A percentile compares a stretch with the other conserved stretches of the same genome.
These are phyloP conservation scores for Plectropomus leopardus DNA, from an alignment of 2,113 vertebrate genomes.

Conservation along the genomic window DNA sequence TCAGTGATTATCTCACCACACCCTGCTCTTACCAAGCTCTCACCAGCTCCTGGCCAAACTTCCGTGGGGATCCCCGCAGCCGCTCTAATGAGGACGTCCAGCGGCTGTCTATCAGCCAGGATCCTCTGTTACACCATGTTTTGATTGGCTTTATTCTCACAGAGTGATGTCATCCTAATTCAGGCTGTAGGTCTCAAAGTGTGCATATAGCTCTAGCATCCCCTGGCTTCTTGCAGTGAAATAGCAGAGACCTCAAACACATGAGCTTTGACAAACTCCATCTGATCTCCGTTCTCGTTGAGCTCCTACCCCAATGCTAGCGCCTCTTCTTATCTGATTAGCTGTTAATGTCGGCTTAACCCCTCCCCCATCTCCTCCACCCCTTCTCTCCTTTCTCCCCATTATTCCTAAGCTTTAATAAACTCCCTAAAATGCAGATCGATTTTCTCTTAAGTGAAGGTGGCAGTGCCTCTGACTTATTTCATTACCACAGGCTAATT, in stretches of 20 bases:
- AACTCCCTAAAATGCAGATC: constrained; percentile 86
- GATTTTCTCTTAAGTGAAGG: constrained; percentile 88
- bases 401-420: constrained; percentile 87
- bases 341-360: constrained; percentile 75
- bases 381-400: constrained; percentile 66
- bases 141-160: constrained; percentile 51
- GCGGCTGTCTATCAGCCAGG: constrained; percentile 17
- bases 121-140: constrained; percentile 20
- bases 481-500: constrained; percentile 88
- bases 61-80: constrained; percentile 14
- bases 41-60: constrained; percentile 20
- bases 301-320: constrained; percentile 44
- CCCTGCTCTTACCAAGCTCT: constrained; percentile 34
- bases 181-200: constrained; percentile 24
- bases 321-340: constrained; percentile 74
- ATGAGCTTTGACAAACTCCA: constrained; percentile 51
- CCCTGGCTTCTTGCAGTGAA: constrained; percentile 64
- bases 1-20: constrained; percentile 77
- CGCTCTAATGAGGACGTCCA: constrained; percentile 35
- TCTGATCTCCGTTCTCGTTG: constrained; percentile 59
- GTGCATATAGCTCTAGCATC: constrained; percentile 62
- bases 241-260: constrained; percentile 49
- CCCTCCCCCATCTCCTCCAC: constrained; percentile 50
- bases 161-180: constrained; percentile 58
- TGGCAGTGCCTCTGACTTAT: constrained; percentile 86